Percentiles rank a stretch among this genome's conserved stretches.
Conservation (phyloP, 2,888 invertebrate genomes). For the Cataglyphis cursor region DNA sequence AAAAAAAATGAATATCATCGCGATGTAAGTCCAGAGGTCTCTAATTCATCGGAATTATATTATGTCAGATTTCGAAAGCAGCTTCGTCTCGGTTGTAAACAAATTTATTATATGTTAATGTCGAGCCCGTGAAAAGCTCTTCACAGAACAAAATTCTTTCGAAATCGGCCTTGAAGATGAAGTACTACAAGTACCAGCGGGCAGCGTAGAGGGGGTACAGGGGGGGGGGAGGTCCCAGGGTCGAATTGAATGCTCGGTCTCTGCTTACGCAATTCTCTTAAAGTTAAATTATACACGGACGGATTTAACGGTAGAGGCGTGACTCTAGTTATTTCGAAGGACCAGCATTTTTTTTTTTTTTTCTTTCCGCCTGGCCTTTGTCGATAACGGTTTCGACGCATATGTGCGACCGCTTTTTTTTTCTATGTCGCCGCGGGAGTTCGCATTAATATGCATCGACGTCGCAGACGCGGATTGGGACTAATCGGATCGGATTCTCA, state of each 20-base stretch:
- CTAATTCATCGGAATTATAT: neutral
- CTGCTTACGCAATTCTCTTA: slow-evolving; percentile 71
- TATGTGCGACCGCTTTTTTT: neutral
- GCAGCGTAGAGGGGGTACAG: slow-evolving; percentile 33
- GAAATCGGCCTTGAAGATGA: slow-evolving; percentile 52
- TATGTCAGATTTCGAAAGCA: neutral
- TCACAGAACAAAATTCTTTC: slow-evolving; percentile 20
- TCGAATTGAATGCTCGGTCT: slow-evolving; percentile 69
- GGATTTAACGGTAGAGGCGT: slow-evolving; percentile 47
- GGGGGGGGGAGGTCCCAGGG: slow-evolving; percentile 63
- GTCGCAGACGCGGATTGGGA: neutral
- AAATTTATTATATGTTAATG: slow-evolving; percentile 4
- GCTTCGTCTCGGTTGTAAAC: neutral
- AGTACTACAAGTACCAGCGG: slow-evolving; percentile 70
- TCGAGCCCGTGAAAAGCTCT: slow-evolving; percentile 24
- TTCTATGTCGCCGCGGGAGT: neutral
- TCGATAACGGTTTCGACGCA: slow-evolving; percentile 31
- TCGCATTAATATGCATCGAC: slow-evolving; percentile 17
- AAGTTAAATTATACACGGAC: slow-evolving; percentile 58
- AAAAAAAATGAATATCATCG: neutral
- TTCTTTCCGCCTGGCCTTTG: slow-evolving; percentile 23
- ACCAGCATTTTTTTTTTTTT: slow-evolving; percentile 44
- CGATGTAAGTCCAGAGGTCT: neutral
- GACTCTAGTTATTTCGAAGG: slow-evolving; percentile 46
- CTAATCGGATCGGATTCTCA: neutral